phyloP scores from a whole-genome alignment of 2,888 invertebrate species.

The Morpho achilles region DNA sequence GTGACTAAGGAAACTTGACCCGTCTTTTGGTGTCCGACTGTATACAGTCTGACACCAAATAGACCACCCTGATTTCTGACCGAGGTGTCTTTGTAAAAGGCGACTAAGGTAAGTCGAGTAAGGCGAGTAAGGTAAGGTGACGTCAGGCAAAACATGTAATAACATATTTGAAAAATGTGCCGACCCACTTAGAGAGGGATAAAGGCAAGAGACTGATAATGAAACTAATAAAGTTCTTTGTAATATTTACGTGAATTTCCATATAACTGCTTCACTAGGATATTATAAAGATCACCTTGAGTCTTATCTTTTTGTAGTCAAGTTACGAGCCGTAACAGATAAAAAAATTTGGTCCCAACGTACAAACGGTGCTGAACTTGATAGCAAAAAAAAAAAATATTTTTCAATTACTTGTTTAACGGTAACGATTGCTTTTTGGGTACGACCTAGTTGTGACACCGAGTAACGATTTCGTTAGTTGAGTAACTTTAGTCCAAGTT shows the following conservation, averaged over 20 bases:
- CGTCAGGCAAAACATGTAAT: too few species aligned
- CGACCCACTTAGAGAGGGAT: too few species aligned
- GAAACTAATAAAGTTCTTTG: too few species aligned
- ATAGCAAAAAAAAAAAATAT: constrained; percentile 7
- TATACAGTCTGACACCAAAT: too few species aligned
- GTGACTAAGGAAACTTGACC: too few species aligned
- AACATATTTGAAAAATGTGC: too few species aligned
- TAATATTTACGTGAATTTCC: constrained; percentile 3
- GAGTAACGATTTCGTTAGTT: constrained; percentile 9
- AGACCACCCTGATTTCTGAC: too few species aligned
- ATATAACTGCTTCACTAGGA: constrained; percentile 6
- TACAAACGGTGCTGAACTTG: constrained; percentile 12
- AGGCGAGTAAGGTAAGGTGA: too few species aligned
- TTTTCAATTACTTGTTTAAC: constrained; percentile 14
- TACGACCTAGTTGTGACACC: constrained; percentile 13
- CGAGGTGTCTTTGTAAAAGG: too few species aligned
- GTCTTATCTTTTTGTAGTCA: constrained; percentile 10
- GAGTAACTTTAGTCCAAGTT: constrained; percentile 9
- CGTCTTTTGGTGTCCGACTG: too few species aligned
- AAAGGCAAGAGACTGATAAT: too few species aligned
- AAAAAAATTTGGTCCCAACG: constrained; percentile 10
- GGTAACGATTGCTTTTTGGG: constrained; percentile 11
- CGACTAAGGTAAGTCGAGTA: too few species aligned
- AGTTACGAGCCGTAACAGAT: constrained; percentile 13
- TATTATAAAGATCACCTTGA: constrained; percentile 13